A percentile compares a stretch with the other conserved stretches of the same genome.
Evolutionary conservation across 2,113 vertebrate species (phyloP).

Genomic region (Entosphenus tridentatus): DNA sequence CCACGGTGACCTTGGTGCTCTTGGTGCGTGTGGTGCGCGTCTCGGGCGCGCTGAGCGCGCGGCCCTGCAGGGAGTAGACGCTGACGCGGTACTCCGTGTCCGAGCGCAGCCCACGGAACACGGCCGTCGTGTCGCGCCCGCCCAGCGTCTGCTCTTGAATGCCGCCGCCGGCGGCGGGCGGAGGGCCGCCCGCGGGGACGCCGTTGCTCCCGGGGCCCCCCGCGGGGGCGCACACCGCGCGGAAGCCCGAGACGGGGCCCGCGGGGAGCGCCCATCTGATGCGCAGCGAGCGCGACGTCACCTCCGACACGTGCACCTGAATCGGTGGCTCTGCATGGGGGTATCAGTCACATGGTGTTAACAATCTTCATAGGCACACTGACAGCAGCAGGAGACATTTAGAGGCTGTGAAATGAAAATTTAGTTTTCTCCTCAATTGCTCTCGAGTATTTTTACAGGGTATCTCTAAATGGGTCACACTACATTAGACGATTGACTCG

Average conservation of each 20-base stretch:
- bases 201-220: no score
- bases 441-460: no score
- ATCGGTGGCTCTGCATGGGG: not conserved
- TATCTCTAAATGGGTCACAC: no score
- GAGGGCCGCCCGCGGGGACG: no score
- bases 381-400: no score
- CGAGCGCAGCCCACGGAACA: conserved; percentile 46
- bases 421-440: no score
- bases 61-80: conserved; percentile 48
- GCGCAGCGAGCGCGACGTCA: not conserved
- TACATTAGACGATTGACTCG: no score
- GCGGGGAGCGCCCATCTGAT: not conserved
- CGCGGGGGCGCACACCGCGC: no score
- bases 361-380: no score
- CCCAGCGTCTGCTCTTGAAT: conserved; percentile 47
- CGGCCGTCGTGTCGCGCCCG: conserved; percentile 31
- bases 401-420: no score
- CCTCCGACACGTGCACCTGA: conserved; percentile 1
- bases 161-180: conserved; percentile 24
- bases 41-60: conserved; percentile 50
- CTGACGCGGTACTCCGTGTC: conserved; percentile 66
- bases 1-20: conserved; percentile 50
- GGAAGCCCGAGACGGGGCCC: not conserved
- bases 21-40: conserved; percentile 49
- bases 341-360: no score